phyloP scores from a whole-genome alignment of 2,113 vertebrate species.

The Pholis gunnellus region DNA sequence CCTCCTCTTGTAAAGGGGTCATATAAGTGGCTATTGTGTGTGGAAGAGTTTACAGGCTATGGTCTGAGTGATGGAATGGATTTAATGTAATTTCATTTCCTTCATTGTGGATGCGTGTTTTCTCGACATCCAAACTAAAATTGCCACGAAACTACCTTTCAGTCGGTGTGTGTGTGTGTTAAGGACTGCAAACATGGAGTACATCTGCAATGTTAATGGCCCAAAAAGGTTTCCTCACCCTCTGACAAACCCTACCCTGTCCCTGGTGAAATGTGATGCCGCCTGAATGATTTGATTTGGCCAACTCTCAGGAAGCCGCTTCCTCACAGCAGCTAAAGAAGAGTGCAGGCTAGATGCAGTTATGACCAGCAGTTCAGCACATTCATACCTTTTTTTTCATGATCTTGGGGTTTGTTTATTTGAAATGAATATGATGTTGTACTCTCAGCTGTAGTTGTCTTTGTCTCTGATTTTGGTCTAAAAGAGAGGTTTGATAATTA shows the following conservation, averaged over 20 bases:
- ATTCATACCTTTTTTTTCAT: slow-evolving; percentile 1
- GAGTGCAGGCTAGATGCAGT: slow-evolving; percentile 37
- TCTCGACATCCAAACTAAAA: neutral
- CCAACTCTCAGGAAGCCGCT: slow-evolving; percentile 56
- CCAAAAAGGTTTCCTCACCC: slow-evolving; percentile 37
- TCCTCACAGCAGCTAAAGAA: slow-evolving; percentile 55
- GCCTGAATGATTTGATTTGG: slow-evolving; percentile 71
- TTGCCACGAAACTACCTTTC: slow-evolving; percentile 1
- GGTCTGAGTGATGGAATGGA: neutral
- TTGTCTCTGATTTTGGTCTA: neutral
- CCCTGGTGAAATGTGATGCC: slow-evolving; percentile 68
- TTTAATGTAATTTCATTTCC: neutral
- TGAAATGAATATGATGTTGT: slow-evolving; percentile 3
- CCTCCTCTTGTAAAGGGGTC: neutral
- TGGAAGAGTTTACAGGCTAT: neutral
- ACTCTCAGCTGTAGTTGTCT: slow-evolving; percentile 8
- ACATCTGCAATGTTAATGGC: slow-evolving; percentile 47
- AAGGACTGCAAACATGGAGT: slow-evolving; percentile 32
- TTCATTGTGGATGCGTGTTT: neutral
- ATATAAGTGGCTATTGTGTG: neutral
- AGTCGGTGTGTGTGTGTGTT: slow-evolving; percentile 11
- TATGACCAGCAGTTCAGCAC: slow-evolving; percentile 27
- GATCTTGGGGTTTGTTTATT: neutral
- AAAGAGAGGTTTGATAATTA: neutral
- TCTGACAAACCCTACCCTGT: slow-evolving; percentile 56